Evolutionary conservation across 2,797 vertebrate species (phyloP).

Genomic region (Tokudaia muenninki): DNA sequence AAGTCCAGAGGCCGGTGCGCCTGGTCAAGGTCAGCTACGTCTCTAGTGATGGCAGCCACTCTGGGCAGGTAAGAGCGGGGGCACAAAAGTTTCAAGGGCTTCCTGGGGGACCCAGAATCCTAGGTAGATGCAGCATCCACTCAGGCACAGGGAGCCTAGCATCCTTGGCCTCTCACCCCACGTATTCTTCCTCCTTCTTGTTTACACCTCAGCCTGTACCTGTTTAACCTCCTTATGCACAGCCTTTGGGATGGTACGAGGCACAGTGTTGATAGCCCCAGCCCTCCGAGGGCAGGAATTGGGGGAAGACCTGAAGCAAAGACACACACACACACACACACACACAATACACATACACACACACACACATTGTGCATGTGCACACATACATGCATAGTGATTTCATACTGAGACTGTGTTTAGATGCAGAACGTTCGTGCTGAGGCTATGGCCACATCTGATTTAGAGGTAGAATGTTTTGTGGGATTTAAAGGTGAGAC

Average conservation of each 20-base stretch:
- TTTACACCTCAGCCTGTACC: neutral
- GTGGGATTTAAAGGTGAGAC: neutral
- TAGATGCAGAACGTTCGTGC: neutral
- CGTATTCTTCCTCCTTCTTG: accelerated
- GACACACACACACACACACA: neutral
- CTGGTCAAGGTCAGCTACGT: conserved; percentile 91
- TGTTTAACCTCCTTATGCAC: neutral
- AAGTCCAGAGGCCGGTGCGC: conserved; percentile 84
- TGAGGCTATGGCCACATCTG: neutral
- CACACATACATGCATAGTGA: neutral
- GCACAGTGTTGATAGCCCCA: neutral
- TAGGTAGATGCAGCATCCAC: neutral
- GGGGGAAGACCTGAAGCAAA: neutral
- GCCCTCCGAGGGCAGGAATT: neutral
- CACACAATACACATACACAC: neutral
- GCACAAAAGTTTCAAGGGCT: neutral
- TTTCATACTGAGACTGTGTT: neutral
- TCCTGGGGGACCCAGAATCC: accelerated
- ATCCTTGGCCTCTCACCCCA: neutral
- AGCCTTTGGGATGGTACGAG: neutral
- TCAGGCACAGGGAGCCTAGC: neutral
- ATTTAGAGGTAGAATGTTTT: no score
- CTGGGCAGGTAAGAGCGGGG: conserved; percentile 91
- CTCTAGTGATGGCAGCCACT: conserved; percentile 92
- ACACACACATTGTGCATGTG: neutral